These are phyloP conservation scores for Napeogenes sylphis DNA, from an alignment of 2,888 invertebrate genomes.

Conservation along the genomic window DNA sequence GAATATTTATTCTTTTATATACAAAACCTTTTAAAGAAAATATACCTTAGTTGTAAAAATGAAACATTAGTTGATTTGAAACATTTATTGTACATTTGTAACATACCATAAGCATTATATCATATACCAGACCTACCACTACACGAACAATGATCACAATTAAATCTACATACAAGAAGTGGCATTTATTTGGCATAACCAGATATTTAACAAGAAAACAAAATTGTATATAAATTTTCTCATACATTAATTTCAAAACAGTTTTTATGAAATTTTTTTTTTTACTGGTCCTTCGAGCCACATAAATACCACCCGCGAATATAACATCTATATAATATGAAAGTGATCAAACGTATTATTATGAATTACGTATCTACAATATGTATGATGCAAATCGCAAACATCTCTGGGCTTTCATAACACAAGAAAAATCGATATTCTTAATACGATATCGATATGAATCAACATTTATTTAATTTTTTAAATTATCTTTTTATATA, in stretches of 20 bases:
- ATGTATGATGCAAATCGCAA: neutral
- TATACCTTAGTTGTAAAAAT: too few species aligned
- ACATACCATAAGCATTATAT: constrained; percentile 54
- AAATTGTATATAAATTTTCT: too few species aligned
- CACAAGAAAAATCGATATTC: too few species aligned
- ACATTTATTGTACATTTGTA: constrained; percentile 68
- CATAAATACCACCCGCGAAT: constrained; percentile 5
- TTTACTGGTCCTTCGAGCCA: constrained; percentile 9
- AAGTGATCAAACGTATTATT: constrained; percentile 14
- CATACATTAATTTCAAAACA: too few species aligned
- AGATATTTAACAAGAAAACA: too few species aligned
- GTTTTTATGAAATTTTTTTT: too few species aligned
- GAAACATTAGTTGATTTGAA: constrained; percentile 40
- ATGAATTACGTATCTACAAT: constrained; percentile 17
- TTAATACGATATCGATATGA: too few species aligned
- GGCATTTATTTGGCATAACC: constrained; percentile 4
- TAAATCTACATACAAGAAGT: constrained; percentile 27
- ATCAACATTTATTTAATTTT: too few species aligned
- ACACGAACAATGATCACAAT: constrained; percentile 37
- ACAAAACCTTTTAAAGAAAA: too few species aligned
- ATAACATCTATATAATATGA: constrained; percentile 16
- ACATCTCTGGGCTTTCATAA: too few species aligned
- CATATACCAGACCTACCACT: neutral
- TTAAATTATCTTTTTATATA: neutral
- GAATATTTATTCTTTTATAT: too few species aligned